Base-by-base conservation (phyloP, 2,113 vertebrate genomes). In the Cranoglanis bouderius region DNA sequence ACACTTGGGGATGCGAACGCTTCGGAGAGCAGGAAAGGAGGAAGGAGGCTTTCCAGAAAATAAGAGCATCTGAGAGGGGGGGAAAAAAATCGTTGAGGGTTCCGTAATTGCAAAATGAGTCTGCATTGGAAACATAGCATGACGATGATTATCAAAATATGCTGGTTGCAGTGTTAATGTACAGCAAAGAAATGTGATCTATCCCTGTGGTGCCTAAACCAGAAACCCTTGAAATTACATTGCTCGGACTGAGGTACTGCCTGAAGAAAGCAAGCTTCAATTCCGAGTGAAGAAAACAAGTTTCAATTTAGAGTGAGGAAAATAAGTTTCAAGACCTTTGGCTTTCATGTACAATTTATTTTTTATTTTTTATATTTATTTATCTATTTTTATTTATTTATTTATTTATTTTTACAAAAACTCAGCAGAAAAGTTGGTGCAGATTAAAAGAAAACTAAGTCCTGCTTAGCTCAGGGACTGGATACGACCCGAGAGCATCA, bases 261-360 rank as follows among this genome's bases (percentile, higher is more conserved):
- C 70, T 80, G 72, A 21, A 89, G 83, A 90, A 72, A 75, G 32
- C 77, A 21, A 88, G 77, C 40, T 86, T 86, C 81, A 86, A 85
- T 85, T 87, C 81, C 40, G 43, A 82, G 67, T 49, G 55, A 84
- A 85, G 83, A 90, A 57, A 32, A 63, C 19, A 83, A 77, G 84
- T 67, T 87, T 83, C 84, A 83, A 72, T n/a, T 84, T 65, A 26
- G 38, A 84, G 24, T 8, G 2, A 82, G 19, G 89, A 90, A 86
- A 63, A 88, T 53, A 86, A 77, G 84, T 70, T 85, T 88, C 78
- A 83, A 70, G 46, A 90, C 84, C 67, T 86, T 88, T 59, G 77
- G 82, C 85, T 61, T 77, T 88, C 40, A 89, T 77, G 40, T 53
- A 67, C 57, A 40, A 46, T 46, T 46, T 46, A 1, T 7, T 46